Conservation (phyloP, 2,797 vertebrate species). For the Anableps anableps region DNA sequence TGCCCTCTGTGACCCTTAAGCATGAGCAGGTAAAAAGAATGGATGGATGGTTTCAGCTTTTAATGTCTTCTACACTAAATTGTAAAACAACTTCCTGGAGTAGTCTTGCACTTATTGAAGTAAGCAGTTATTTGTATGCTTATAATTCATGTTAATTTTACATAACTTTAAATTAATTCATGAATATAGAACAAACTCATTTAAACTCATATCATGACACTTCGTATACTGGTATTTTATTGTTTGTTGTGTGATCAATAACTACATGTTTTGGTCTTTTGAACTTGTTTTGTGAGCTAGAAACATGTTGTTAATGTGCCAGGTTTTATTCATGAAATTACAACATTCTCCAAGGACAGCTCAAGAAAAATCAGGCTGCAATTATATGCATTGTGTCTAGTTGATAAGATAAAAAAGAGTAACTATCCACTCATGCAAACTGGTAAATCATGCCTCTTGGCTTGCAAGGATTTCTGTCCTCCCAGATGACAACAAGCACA, state of each 20-base stretch:
- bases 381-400: not conserved
- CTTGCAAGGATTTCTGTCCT: slow-evolving; percentile 5
- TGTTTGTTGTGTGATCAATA: not conserved
- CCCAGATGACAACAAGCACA: not conserved
- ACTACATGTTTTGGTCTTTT: not conserved
- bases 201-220: not conserved
- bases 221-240: not conserved
- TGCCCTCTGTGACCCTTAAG: no score
- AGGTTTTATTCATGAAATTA: slow-evolving; percentile 1
- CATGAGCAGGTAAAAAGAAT: no score
- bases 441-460: not conserved
- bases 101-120: no score
- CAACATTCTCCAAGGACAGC: not conserved
- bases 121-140: no score
- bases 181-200: not conserved
- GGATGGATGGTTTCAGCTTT: no score
- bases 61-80: no score
- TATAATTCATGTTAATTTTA: no score
- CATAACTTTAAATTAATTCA: not conserved
- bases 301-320: not conserved
- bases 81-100: no score
- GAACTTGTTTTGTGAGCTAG: not conserved
- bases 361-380: slow-evolving; percentile 1
- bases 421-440: slow-evolving; percentile 6
- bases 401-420: not conserved